phyloP scores from a whole-genome alignment of 2,797 vertebrate species.

The Adrianichthys oophorus region DNA sequence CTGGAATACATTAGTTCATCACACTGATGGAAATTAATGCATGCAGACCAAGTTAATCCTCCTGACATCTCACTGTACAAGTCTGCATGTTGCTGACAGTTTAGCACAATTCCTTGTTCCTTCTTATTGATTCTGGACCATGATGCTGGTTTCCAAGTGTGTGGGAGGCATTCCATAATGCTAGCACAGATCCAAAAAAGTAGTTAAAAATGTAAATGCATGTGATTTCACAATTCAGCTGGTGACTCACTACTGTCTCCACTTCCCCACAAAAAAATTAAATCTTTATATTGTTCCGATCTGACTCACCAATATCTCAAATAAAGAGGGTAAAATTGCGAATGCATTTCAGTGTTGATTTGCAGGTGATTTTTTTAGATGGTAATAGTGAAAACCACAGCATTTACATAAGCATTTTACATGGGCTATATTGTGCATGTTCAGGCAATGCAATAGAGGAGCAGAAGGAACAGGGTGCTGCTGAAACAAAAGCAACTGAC shows the following conservation, averaged over 20 bases:
- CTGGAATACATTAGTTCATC: slow-evolving; percentile 33
- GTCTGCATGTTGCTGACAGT: slow-evolving; percentile 30
- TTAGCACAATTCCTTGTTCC: slow-evolving; percentile 19
- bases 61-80: slow-evolving; percentile 16
- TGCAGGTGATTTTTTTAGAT: too few species aligned
- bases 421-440: too few species aligned
- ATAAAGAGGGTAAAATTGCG: too few species aligned
- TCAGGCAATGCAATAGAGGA: too few species aligned
- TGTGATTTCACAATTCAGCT: slow-evolving; percentile 26
- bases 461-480: too few species aligned
- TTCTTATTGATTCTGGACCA: slow-evolving; percentile 11
- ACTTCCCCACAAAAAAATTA: slow-evolving; percentile 19
- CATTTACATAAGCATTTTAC: too few species aligned
- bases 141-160: slow-evolving; percentile 27
- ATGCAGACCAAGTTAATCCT: slow-evolving; percentile 20
- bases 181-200: slow-evolving; percentile 47
- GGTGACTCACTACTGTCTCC: slow-evolving; percentile 6
- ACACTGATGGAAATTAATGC: slow-evolving; percentile 15
- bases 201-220: slow-evolving; percentile 44
- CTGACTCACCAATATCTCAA: too few species aligned
- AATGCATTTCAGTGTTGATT: too few species aligned
- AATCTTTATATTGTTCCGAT: background rate
- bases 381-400: too few species aligned
- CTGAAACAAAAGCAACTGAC: too few species aligned
- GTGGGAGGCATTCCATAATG: slow-evolving; percentile 32